Percentiles rank a stretch among this genome's conserved stretches.
Conservation (phyloP, 2,113 vertebrate species). For the Motacilla tschutschensis region DNA sequence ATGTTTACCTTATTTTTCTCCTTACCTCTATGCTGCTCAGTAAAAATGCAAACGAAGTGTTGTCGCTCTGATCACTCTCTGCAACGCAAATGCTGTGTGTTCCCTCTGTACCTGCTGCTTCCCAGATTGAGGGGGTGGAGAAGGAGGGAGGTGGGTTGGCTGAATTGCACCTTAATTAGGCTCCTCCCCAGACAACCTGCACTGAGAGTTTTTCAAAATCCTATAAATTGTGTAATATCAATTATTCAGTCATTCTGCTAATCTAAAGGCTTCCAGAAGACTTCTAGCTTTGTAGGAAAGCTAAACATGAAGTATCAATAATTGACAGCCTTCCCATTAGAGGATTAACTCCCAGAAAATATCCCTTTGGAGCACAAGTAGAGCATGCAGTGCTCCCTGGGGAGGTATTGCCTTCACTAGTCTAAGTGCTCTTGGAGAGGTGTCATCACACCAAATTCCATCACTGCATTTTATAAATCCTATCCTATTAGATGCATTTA, state of each 20-base stretch:
- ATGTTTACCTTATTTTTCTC: not conserved
- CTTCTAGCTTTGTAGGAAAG: not conserved
- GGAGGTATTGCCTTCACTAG: not conserved
- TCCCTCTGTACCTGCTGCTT: conserved; percentile 17
- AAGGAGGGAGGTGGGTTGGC: not conserved
- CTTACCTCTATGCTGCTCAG: not conserved
- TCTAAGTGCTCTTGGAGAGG: not conserved
- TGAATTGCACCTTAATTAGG: conserved; percentile 23
- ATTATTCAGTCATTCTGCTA: conserved; percentile 41
- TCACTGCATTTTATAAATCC: not conserved
- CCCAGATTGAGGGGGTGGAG: conserved; percentile 19
- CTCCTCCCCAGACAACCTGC: conserved; percentile 15
- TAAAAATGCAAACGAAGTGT: conserved; percentile 5
- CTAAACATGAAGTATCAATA: not conserved
- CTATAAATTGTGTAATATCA: conserved; percentile 16
- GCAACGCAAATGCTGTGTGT: not conserved
- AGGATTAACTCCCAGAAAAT: conserved; percentile 1
- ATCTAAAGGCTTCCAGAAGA: conserved; percentile 23
- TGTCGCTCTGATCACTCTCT: not conserved
- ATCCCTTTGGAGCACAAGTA: not conserved
- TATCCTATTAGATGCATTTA: not conserved
- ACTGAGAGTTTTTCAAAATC: conserved; percentile 18
- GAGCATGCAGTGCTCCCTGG: not conserved
- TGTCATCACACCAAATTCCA: not conserved
- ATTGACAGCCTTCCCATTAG: conserved; percentile 8